A percentile compares a stretch with the other conserved stretches of the same genome.
Evolutionary conservation across 1,140 invertebrate species (phyloP).

Genomic region (Sycophila sp.): DNA sequence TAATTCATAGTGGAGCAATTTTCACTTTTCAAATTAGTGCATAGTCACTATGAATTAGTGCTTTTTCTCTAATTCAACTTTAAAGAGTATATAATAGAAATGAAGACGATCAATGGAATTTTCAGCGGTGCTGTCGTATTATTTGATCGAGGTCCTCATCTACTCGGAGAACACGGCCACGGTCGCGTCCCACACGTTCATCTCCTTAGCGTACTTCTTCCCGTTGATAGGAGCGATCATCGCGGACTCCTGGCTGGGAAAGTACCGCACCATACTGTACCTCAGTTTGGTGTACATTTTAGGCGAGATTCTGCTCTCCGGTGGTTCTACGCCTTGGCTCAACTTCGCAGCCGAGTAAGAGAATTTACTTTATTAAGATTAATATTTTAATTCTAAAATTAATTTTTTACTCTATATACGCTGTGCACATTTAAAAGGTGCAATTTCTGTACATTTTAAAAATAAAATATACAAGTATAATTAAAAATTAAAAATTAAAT

Average conservation of each 20-base stretch:
- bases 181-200: constrained; percentile 85
- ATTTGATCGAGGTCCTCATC: constrained; percentile 75
- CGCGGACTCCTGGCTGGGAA: constrained; percentile 87
- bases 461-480: no score
- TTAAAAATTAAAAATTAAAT: no score
- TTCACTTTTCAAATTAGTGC: no score
- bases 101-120: no score
- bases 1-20: no score
- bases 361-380: no score
- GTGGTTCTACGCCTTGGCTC: constrained; percentile 72
- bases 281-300: constrained; percentile 87
- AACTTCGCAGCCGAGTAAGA: constrained; percentile 72
- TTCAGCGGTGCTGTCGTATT: constrained; percentile 85
- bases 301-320: constrained; percentile 84
- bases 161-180: constrained; percentile 77
- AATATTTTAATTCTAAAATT: no score
- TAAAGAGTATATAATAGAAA: no score
- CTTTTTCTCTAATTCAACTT: no score
- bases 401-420: no score
- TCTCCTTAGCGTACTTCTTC: constrained; percentile 87
- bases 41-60: no score
- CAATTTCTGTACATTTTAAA: background rate
- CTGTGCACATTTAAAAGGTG: no score
- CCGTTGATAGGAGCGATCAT: constrained; percentile 88
- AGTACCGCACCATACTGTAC: constrained; percentile 89